Conservation (phyloP, 2,797 vertebrate genomes). For the Xerus rutilus region DNA sequence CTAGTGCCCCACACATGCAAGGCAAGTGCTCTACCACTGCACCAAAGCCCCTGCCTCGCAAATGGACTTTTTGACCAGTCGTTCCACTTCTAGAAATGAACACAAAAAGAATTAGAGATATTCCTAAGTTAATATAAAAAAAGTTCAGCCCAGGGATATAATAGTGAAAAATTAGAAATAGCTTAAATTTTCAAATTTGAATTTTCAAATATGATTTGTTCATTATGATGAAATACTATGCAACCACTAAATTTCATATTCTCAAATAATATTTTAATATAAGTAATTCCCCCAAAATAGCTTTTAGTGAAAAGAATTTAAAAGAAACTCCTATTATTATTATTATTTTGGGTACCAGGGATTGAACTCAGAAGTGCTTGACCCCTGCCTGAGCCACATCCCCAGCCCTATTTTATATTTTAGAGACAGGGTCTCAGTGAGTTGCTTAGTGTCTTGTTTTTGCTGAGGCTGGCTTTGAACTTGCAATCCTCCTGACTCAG, state of each 20-base stretch:
- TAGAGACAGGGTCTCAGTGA: too few relatives aligned
- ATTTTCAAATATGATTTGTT: slow-evolving; percentile 58
- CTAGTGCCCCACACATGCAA: too few relatives aligned
- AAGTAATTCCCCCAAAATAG: neutral
- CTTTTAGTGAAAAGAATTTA: neutral
- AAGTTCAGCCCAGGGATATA: neutral
- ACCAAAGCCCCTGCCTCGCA: neutral
- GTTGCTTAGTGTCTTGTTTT: too few relatives aligned
- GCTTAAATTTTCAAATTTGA: slow-evolving; percentile 53
- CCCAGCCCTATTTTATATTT: too few relatives aligned
- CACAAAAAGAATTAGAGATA: slow-evolving; percentile 33
- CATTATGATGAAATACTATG: slow-evolving; percentile 48
- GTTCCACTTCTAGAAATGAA: slow-evolving; percentile 65
- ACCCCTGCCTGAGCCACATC: too few relatives aligned
- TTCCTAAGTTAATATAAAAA: slow-evolving; percentile 26
- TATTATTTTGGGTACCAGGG: too few relatives aligned
- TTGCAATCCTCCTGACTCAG: too few relatives aligned
- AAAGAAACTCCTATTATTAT: neutral
- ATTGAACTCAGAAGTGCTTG: too few relatives aligned
- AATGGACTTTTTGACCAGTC: neutral
- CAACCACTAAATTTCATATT: slow-evolving; percentile 46
- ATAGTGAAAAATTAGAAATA: slow-evolving; percentile 17
- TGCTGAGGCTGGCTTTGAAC: too few relatives aligned
- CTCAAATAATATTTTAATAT: slow-evolving; percentile 58
- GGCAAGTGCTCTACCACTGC: too few relatives aligned